Conservation (phyloP, 2,797 vertebrate genomes). For the Vireo griseus region DNA sequence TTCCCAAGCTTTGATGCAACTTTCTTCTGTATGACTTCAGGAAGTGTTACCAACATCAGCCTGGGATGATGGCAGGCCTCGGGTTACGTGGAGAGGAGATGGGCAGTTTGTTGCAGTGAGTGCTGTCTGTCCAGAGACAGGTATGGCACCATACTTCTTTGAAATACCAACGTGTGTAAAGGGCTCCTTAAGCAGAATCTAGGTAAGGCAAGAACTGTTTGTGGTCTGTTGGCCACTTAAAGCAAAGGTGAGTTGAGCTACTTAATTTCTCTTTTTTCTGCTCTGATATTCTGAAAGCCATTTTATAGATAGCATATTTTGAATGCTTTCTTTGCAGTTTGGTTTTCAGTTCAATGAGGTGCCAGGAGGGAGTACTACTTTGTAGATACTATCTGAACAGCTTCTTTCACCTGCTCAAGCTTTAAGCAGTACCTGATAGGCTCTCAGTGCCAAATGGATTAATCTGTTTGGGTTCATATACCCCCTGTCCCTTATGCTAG, state of each 20-base stretch:
- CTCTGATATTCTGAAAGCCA: not conserved
- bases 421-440: not conserved
- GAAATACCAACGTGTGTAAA: not conserved
- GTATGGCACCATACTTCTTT: slow-evolving; percentile 63
- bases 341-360: not conserved
- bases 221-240: not conserved
- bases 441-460: not conserved
- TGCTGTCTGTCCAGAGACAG: slow-evolving; percentile 83
- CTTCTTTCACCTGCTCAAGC: not conserved
- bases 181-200: not conserved
- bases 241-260: not conserved
- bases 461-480: not conserved
- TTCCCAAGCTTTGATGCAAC: not conserved
- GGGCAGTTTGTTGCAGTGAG: slow-evolving; percentile 92
- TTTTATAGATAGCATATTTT: accelerated
- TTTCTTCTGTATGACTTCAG: slow-evolving; percentile 65
- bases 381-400: not conserved
- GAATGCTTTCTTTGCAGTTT: not conserved
- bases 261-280: not conserved
- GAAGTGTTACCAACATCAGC: slow-evolving; percentile 76
- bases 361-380: not conserved
- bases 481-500: not conserved
- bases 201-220: not conserved
- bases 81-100: slow-evolving; percentile 91
- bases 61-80: slow-evolving; percentile 86